Evolutionary conservation across 2,888 invertebrate species (phyloP).

Genomic region (Isotomurus palustris): DNA sequence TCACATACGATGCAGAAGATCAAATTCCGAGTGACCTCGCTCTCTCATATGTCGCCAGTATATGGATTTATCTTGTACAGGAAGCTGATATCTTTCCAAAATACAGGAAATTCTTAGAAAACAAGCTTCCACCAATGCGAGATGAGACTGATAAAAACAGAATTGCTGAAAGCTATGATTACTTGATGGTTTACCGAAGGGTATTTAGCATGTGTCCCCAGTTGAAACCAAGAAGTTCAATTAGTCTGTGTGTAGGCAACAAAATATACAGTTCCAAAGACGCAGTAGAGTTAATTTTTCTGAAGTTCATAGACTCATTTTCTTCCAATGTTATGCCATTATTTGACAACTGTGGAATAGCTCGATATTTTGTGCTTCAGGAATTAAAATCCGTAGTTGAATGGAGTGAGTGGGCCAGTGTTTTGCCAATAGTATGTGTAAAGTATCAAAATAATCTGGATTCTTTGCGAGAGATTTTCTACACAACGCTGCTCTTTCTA

Average conservation of each 20-base stretch:
- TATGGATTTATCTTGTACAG: slow-evolving; percentile 26
- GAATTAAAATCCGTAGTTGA: background rate
- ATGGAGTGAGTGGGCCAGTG: slow-evolving; percentile 3
- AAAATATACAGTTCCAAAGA: background rate
- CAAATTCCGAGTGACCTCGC: background rate
- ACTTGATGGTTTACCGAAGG: slow-evolving; percentile 11
- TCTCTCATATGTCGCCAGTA: slow-evolving; percentile 6
- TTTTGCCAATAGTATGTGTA: background rate
- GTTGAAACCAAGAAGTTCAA: background rate
- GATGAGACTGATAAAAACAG: slow-evolving; percentile 9
- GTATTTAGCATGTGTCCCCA: background rate
- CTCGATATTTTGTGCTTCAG: slow-evolving; percentile 2
- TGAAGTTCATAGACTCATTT: slow-evolving; percentile 7
- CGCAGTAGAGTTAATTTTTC: slow-evolving; percentile 3
- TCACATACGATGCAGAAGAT: background rate
- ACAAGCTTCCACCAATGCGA: slow-evolving; percentile 11
- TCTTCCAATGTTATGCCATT: slow-evolving; percentile 6
- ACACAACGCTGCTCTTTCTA: background rate
- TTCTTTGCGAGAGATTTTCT: background rate
- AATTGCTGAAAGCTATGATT: slow-evolving; percentile 14
- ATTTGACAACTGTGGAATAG: slow-evolving; percentile 3
- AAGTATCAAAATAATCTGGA: background rate
- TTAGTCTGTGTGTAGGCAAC: background rate
- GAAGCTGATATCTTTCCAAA: slow-evolving; percentile 24
- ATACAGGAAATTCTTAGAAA: slow-evolving; percentile 26